Evolutionary conservation across 2,113 vertebrate genomes (phyloP), one percentile per base, ranked within the genome.

Genomic region (Pimephales promelas): DNA sequence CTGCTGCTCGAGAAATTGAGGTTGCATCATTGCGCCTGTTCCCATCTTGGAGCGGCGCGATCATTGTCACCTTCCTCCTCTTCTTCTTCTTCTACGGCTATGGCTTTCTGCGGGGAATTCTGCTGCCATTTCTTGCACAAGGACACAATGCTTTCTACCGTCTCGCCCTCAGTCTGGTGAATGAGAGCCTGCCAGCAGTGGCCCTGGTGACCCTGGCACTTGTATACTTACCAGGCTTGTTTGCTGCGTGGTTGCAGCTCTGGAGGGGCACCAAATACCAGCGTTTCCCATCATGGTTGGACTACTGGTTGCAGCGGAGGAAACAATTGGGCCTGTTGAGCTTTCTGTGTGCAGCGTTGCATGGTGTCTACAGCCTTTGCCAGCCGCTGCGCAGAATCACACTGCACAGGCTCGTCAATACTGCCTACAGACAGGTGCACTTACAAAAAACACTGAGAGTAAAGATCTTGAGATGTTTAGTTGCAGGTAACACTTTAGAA

Each of bases 301-400:
- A 98, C 92, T 90, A 93, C 56, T 99, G 98, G 98, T 90, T 99
- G n/a, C 92, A 90, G 81, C 89, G 92, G 72, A 92, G 98, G 82
- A 99, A 99, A 92, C 97, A 99, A 92, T 94, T 99, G 0, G 98
- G 98, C 0, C 92, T 99, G 76, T 94, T 97, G 56, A 96, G 96
- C 89, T 99, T 99, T 92, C 92, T 96, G 90, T 97, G 95, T 0
- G 97, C 96, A 0, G 89, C 84, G 0, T 83, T 98, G 74, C 98
- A 99, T 0, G 95, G 94, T 0, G n/a, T 95, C 59, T 98, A 98
- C 93, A 98, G 97, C 79, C 91, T 99, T 68, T 95, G 95, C 56
- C 90, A 96, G 66, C 97, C 97, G 0, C 90, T 98, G 93, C 95
- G 96, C 77, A 92, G 95, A 79, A 95, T 96, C 0, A 92, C 95